Percentiles rank a stretch among this genome's conserved stretches.
These are phyloP conservation scores for Drusus annulatus DNA, from an alignment of 1,140 invertebrate species.

Conservation along the genomic window DNA sequence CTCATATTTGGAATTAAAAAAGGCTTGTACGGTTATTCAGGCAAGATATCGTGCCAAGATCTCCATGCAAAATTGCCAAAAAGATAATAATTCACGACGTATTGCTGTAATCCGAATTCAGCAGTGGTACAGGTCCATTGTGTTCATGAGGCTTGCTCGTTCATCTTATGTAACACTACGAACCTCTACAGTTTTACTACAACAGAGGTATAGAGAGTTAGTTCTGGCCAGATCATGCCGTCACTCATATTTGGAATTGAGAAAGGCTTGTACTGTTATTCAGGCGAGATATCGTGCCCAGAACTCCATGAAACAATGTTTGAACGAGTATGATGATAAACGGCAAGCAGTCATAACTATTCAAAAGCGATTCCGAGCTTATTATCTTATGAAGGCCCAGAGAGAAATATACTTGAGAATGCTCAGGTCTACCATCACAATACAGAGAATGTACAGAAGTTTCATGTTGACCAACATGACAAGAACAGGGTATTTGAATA, in stretches of 20 bases:
- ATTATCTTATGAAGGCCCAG: constrained; percentile 61
- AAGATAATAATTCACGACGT: neutral
- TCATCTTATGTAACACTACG: too few relatives aligned
- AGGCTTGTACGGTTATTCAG: constrained; percentile 59
- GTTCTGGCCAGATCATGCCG: too few relatives aligned
- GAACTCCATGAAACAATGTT: constrained; percentile 44
- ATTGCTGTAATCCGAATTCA: constrained; percentile 60
- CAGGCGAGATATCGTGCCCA: constrained; percentile 59
- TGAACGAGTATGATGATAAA: constrained; percentile 61
- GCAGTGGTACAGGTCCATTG: too few relatives aligned
- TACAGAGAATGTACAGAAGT: constrained; percentile 57
- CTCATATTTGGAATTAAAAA: too few relatives aligned
- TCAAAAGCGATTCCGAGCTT: constrained; percentile 65
- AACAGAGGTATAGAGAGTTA: too few relatives aligned
- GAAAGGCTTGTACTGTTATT: constrained; percentile 56
- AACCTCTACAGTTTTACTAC: too few relatives aligned
- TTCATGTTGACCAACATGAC: constrained; percentile 49
- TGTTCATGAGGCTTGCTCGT: too few relatives aligned
- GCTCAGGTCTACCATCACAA: constrained; percentile 57
- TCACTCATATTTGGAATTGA: too few relatives aligned
- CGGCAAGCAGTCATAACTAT: constrained; percentile 61
- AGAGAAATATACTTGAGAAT: constrained; percentile 60
- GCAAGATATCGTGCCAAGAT: constrained; percentile 56
- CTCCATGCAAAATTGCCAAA: constrained; percentile 11
- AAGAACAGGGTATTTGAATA: constrained; percentile 57